Evolutionary conservation across 2,113 vertebrate genomes (phyloP).

Genomic region (Helogale parvula): DNA sequence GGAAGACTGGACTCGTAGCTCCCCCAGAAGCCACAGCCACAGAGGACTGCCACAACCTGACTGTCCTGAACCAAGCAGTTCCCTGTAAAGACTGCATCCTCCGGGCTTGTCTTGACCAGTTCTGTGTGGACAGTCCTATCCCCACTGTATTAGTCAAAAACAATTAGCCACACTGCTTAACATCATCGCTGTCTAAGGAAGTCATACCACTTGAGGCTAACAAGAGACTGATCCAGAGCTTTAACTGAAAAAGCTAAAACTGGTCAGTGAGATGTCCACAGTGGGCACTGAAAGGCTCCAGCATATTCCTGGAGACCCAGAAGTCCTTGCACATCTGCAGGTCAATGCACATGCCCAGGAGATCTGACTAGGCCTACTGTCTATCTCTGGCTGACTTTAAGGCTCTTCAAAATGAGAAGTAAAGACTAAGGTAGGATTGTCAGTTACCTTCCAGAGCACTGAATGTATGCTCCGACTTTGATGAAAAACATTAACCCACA

Average conservation of each 20-base stretch:
- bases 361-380: background rate
- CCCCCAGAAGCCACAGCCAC: background rate
- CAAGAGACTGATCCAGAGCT: background rate
- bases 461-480: background rate
- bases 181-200: background rate
- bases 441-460: background rate
- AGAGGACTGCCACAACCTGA: background rate
- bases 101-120: background rate
- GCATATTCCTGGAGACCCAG: background rate
- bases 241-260: background rate
- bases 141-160: background rate
- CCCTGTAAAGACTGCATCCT: background rate
- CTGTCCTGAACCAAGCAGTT: background rate
- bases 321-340: background rate
- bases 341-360: background rate
- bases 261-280: background rate
- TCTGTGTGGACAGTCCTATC: background rate
- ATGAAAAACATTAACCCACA: background rate
- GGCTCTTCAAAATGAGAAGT: background rate
- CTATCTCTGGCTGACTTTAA: background rate
- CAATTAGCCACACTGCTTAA: background rate
- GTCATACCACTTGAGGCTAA: background rate
- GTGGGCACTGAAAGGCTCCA: background rate
- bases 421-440: background rate
- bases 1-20: background rate